Conservation (phyloP, 2,888 invertebrate species). For the Aradus depressus region DNA sequence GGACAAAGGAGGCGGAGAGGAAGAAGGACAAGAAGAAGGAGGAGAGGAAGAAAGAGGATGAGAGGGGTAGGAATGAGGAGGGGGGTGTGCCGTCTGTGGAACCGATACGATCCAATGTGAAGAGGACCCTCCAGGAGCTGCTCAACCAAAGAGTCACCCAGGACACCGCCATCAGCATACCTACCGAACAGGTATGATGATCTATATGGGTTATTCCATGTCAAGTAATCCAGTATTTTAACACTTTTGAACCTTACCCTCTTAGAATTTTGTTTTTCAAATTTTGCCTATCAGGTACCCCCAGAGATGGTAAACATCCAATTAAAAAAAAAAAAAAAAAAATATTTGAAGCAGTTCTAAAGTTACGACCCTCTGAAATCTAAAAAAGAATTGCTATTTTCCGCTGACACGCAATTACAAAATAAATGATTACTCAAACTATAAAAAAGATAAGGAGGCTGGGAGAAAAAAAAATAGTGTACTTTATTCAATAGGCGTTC, state of each 20-base stretch:
- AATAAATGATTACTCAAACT: no score
- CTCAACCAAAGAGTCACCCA: conserved; percentile 47
- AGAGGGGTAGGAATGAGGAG: conserved; percentile 10
- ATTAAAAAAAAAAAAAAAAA: conserved; percentile 1
- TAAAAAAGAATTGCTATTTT: no score
- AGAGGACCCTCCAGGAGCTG: conserved; percentile 60
- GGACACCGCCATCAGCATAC: conserved; percentile 37
- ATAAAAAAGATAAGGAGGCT: no score
- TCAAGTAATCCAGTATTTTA: not conserved
- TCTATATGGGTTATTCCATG: not conserved
- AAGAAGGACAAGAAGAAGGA: conserved; percentile 22
- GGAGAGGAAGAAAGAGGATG: conserved; percentile 5
- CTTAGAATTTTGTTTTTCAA: not conserved
- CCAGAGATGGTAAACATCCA: not conserved
- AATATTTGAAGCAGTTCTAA: no score
- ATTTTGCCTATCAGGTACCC: not conserved
- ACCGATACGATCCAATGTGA: conserved; percentile 68
- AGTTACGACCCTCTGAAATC: no score
- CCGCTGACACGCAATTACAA: no score
- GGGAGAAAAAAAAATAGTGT: no score
- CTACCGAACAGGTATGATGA: conserved; percentile 16
- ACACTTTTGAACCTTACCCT: no score
- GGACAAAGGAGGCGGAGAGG: conserved; percentile 21
- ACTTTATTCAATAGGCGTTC: no score
- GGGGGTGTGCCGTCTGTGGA: conserved; percentile 38